Evolutionary conservation across 2,797 vertebrate species (phyloP).

Genomic region (Arnoldichthys spilopterus): DNA sequence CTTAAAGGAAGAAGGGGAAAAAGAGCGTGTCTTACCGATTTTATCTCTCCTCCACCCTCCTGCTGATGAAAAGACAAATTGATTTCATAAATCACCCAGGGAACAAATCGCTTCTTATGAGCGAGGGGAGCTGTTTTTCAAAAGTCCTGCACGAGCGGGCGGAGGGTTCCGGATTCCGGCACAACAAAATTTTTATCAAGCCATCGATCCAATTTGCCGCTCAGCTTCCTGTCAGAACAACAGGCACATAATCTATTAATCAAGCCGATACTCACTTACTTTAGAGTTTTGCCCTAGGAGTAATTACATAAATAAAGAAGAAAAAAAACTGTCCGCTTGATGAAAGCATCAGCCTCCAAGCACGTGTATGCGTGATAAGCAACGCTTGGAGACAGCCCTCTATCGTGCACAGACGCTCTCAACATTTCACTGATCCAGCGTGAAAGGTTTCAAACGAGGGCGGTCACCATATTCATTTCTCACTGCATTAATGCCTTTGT

Average conservation of each 20-base stretch:
- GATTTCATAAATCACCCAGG: slow-evolving; percentile 78
- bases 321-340: slow-evolving; percentile 48
- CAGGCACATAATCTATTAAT: slow-evolving; percentile 66
- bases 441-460: not conserved
- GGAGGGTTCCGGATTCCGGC: slow-evolving; percentile 61
- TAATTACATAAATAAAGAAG: slow-evolving; percentile 71
- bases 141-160: slow-evolving; percentile 38
- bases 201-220: slow-evolving; percentile 76
- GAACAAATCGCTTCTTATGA: slow-evolving; percentile 70
- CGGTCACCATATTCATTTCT: not conserved
- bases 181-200: slow-evolving; percentile 75
- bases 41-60: slow-evolving; percentile 67
- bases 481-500: not conserved
- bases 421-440: not conserved
- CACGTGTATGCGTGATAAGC: not conserved
- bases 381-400: not conserved
- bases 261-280: slow-evolving; percentile 61
- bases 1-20: slow-evolving; percentile 50
- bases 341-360: not conserved
- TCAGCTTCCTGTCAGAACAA: slow-evolving; percentile 72
- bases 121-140: slow-evolving; percentile 62
- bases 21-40: slow-evolving; percentile 66
- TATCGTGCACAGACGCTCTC: not conserved
- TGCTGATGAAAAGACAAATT: slow-evolving; percentile 76
- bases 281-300: slow-evolving; percentile 66